Conservation (phyloP, 2,113 vertebrate species). For the Vidua chalybeata region DNA sequence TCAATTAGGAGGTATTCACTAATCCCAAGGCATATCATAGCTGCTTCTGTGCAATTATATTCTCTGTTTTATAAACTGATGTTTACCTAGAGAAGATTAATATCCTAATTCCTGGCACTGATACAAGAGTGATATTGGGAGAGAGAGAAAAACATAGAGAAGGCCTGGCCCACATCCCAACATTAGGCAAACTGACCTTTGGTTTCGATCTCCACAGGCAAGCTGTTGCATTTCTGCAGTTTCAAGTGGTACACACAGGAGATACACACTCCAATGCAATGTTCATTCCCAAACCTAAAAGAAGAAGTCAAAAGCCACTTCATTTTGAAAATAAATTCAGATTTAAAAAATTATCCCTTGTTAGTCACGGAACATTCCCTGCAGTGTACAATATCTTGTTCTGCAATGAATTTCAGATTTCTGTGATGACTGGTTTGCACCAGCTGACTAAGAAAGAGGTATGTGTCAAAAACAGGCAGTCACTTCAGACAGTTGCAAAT, state of each 20-base stretch:
- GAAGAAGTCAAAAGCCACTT: background rate
- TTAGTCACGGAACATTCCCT: background rate
- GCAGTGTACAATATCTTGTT: background rate
- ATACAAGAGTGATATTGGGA: background rate
- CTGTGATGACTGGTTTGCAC: background rate
- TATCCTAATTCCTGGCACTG: constrained; percentile 18
- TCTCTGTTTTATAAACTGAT: background rate
- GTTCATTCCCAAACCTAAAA: background rate
- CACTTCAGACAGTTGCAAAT: background rate
- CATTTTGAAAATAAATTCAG: background rate
- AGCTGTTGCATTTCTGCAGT: background rate
- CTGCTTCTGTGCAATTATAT: constrained; percentile 29
- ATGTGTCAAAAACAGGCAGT: background rate
- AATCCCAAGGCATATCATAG: constrained; percentile 29
- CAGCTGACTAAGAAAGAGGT: background rate
- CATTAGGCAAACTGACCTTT: background rate
- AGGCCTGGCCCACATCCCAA: constrained; percentile 5
- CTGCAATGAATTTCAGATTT: background rate
- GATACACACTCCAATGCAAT: background rate
- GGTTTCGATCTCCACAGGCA: background rate
- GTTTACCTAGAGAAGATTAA: constrained; percentile 47
- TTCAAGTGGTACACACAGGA: background rate
- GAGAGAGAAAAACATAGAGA: constrained; percentile 25
- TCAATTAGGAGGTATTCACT: constrained; percentile 57
- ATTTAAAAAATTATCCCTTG: background rate